Base-by-base conservation (phyloP, 2,888 invertebrate genomes). In the Apamea monoglypha region DNA sequence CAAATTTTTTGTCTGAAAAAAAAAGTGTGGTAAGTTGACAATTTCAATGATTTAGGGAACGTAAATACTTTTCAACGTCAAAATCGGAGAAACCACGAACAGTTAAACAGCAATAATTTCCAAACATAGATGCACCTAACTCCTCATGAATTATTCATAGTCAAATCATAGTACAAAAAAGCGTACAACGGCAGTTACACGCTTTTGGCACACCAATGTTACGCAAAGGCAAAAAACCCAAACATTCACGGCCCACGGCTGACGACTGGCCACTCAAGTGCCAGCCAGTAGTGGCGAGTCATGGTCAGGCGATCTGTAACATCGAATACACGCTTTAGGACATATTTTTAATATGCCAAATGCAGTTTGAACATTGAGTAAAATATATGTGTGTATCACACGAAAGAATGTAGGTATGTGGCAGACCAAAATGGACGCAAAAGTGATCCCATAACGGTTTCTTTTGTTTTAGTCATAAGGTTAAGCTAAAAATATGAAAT, bases 221-320 rank as follows among this genome's bases (percentile, higher is more conserved):
- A 87, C 90, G 88, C 86, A 89, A 89, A 76, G 16, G n/a, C 12
- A 81, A 89, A 89, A 89, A 89, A 80, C 74, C 77, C 76, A 87
- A 85, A 85, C 81, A 89, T 90, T 90, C 83, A 82, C 83, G 89
- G 64, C 36, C 64, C 36, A 64, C 36, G 71, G 72, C 74, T 76
- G 80, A 64, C 74, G 25, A 66, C 53, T 72, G 32, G 16, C 29
- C 59, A 74, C 18, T 76, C 21, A 61, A 83, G 4, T 83, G 53
- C n/a, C n/a, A n/a, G 44, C 44, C 83, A 25, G 44, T 25, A 69
- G 53, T 72, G 64, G 68, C 75, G 63, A 89, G 81, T 89, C 90
- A 90, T 88, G 89, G 89, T 78, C 89, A 89, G 21, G 1, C 36
- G 32, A 78, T 75, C 50, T 76, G 76, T 81, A 82, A 72, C 85